These are phyloP conservation scores for Chloropsis hardwickii DNA, from an alignment of 2,113 vertebrate species.

Conservation along the genomic window DNA sequence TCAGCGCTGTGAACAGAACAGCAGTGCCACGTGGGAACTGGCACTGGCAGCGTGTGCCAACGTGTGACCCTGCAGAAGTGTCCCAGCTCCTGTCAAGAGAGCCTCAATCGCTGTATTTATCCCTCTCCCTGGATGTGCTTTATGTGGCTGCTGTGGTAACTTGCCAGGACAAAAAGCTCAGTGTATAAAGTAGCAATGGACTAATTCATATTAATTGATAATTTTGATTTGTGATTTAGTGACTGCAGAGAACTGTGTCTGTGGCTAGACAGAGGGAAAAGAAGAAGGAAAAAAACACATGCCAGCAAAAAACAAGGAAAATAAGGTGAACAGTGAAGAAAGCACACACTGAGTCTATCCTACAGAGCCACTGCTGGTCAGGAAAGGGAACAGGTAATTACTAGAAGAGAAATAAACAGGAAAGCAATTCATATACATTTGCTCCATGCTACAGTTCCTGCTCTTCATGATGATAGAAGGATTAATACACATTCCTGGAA, in stretches of 20 bases:
- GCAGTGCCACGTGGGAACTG: background rate
- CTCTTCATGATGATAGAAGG: background rate
- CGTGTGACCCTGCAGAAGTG: background rate
- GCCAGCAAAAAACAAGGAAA: background rate
- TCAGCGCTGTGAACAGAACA: background rate
- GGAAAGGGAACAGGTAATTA: background rate
- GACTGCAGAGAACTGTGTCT: background rate
- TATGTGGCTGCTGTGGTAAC: background rate
- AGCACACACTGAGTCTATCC: background rate
- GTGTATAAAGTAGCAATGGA: background rate
- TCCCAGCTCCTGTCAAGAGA: background rate
- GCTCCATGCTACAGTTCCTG: background rate
- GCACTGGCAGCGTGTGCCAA: background rate
- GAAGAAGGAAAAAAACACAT: background rate
- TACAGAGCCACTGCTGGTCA: background rate
- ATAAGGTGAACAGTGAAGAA: background rate
- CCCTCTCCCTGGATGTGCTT: background rate
- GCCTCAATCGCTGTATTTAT: accelerated
- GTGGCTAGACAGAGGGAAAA: background rate
- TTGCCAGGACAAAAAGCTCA: background rate
- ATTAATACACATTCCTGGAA: background rate
- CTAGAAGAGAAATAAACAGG: background rate
- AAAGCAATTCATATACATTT: background rate
- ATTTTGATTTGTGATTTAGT: background rate
- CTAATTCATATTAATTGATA: background rate